These are phyloP conservation scores for Patiria pectinifera DNA, from an alignment of 53 echinoderm and acorn worm genomes.

Conservation along the genomic window DNA sequence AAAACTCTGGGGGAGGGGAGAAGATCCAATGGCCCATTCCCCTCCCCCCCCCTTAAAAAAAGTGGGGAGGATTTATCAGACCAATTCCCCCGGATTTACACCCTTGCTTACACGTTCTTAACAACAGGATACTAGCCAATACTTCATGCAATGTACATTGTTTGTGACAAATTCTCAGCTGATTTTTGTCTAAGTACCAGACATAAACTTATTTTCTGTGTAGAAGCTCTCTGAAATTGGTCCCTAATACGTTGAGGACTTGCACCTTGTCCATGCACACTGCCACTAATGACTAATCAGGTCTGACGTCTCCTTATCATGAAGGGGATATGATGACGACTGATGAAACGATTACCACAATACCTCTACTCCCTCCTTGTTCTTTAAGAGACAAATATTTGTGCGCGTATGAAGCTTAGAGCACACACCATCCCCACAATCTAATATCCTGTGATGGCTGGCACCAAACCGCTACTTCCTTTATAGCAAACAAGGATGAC, in stretches of 20 bases:
- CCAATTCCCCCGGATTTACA: too few relatives aligned
- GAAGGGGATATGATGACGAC: neutral
- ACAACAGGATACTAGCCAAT: too few relatives aligned
- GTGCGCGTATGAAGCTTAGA: neutral
- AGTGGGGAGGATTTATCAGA: too few relatives aligned
- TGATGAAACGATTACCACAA: neutral
- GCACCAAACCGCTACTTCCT: constrained; percentile 28
- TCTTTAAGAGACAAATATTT: constrained; percentile 21
- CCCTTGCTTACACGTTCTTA: too few relatives aligned
- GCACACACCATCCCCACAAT: constrained; percentile 15
- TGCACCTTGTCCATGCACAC: neutral
- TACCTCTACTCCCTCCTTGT: neutral
- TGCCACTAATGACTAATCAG: neutral
- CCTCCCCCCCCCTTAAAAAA: too few relatives aligned
- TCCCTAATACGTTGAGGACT: neutral
- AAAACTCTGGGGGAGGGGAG: too few relatives aligned
- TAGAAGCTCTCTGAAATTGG: neutral
- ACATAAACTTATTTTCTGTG: too few relatives aligned
- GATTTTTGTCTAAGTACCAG: too few relatives aligned
- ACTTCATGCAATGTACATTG: too few relatives aligned
- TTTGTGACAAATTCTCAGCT: too few relatives aligned
- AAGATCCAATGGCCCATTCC: too few relatives aligned
- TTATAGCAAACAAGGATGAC: constrained; percentile 1
- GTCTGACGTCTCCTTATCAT: neutral
- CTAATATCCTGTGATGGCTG: constrained; percentile 50